Evolutionary conservation across 2,113 vertebrate species (phyloP).

Genomic region (Caretta caretta): DNA sequence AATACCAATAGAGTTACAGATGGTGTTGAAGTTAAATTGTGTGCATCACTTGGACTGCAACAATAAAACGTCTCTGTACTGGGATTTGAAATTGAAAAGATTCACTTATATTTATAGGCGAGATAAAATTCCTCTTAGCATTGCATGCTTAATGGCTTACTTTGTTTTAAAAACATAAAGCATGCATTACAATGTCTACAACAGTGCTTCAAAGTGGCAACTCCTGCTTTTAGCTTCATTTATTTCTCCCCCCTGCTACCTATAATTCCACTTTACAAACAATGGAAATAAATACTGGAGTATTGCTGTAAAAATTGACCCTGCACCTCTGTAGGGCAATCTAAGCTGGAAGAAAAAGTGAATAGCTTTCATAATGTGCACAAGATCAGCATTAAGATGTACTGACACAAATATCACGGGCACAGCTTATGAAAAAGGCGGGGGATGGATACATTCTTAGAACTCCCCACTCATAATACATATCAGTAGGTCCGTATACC

Average conservation of each 20-base stretch:
- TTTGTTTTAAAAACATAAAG: constrained; percentile 73
- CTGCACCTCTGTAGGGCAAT: background rate
- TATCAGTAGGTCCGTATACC: background rate
- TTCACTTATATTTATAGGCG: constrained; percentile 73
- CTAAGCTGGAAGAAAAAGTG: background rate
- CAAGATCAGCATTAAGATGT: background rate
- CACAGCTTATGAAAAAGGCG: background rate
- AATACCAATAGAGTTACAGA: constrained; percentile 72
- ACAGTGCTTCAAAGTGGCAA: constrained; percentile 39
- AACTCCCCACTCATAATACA: background rate
- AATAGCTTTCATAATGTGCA: background rate
- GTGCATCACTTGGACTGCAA: constrained; percentile 69
- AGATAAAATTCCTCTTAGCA: constrained; percentile 78
- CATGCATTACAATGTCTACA: constrained; percentile 13
- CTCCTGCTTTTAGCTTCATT: constrained; percentile 54
- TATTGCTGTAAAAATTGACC: constrained; percentile 27
- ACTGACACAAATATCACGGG: background rate
- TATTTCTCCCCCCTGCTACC: constrained; percentile 31
- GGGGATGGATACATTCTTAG: rapidly evolving
- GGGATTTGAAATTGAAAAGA: constrained; percentile 71
- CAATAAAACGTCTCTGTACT: constrained; percentile 67
- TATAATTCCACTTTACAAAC: constrained; percentile 47
- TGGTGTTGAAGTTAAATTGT: constrained; percentile 72
- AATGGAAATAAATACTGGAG: constrained; percentile 7
- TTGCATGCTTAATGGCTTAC: constrained; percentile 50